Percentiles rank a stretch among this genome's conserved stretches.
Conservation (phyloP, 1,140 invertebrate species). For the Choristoneura fumiferana region DNA sequence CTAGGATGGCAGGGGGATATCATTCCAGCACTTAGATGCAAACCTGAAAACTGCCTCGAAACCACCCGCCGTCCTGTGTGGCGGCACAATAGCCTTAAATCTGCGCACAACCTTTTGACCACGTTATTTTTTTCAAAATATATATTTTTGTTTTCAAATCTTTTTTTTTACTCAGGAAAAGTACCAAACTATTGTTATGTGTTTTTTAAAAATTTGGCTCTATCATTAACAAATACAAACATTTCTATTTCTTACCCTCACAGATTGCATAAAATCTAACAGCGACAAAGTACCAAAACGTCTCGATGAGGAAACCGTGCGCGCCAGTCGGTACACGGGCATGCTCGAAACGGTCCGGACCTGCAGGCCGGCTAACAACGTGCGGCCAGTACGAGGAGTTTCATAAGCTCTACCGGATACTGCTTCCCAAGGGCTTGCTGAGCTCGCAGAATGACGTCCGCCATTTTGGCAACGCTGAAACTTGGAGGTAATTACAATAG, state of each 20-base stretch:
- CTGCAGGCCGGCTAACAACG: slow-evolving; percentile 97
- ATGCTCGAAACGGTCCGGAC: slow-evolving; percentile 97
- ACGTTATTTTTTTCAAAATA: too few relatives aligned
- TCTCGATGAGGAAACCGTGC: slow-evolving; percentile 97
- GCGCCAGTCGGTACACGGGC: slow-evolving; percentile 93
- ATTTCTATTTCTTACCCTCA: slow-evolving; percentile 22
- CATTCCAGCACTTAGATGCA: too few relatives aligned
- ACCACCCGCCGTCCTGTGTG: too few relatives aligned
- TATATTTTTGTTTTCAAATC: too few relatives aligned
- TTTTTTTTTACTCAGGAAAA: too few relatives aligned
- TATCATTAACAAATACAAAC: not conserved
- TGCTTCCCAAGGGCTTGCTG: slow-evolving; percentile 91
- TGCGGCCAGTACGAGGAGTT: slow-evolving; percentile 96
- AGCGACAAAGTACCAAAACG: slow-evolving; percentile 93
- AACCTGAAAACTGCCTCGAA: too few relatives aligned
- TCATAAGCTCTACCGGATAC: slow-evolving; percentile 93
- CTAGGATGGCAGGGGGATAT: too few relatives aligned
- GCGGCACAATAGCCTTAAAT: too few relatives aligned
- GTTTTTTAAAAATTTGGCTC: too few relatives aligned
- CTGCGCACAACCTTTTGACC: too few relatives aligned
- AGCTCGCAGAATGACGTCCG: slow-evolving; percentile 90
- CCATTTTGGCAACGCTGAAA: slow-evolving; percentile 88
- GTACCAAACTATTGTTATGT: too few relatives aligned
- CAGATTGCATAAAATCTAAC: slow-evolving; percentile 96
- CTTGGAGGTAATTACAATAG: slow-evolving; percentile 94